Conservation (phyloP, 2,888 invertebrate genomes). For the Nephrotoma appendiculata region DNA sequence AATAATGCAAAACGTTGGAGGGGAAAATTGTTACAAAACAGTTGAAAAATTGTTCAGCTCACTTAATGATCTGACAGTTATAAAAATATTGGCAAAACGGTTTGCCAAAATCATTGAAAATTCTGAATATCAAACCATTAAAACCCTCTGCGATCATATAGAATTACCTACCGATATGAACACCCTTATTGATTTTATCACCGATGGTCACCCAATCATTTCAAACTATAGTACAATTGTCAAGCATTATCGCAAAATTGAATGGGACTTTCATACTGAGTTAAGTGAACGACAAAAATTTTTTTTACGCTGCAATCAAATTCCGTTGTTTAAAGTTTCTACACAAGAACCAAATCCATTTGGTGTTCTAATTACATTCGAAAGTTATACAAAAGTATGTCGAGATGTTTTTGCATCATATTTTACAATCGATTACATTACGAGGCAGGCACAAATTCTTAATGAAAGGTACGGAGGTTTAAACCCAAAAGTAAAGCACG, state of each 20-base stretch:
- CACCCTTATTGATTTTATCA: background rate
- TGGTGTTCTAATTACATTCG: background rate
- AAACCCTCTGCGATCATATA: background rate
- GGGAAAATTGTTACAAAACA: background rate
- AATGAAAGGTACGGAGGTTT: background rate
- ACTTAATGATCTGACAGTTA: background rate
- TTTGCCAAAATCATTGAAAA: background rate
- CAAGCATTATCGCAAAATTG: background rate
- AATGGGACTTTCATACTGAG: background rate
- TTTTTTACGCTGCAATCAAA: background rate
- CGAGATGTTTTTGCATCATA: background rate
- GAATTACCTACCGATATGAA: background rate
- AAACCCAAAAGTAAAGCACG: background rate
- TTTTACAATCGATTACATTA: background rate
- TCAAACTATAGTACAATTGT: background rate
- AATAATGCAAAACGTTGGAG: background rate
- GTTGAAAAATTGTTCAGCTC: background rate
- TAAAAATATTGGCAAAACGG: background rate
- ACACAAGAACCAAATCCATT: background rate
- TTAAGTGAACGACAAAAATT: background rate
- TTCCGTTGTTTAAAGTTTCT: background rate
- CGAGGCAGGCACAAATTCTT: background rate
- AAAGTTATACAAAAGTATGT: background rate
- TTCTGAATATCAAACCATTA: background rate
- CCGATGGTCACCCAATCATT: background rate